Evolutionary conservation across 1,140 invertebrate genomes (phyloP).

Genomic region (Adoxophyes honmai): DNA sequence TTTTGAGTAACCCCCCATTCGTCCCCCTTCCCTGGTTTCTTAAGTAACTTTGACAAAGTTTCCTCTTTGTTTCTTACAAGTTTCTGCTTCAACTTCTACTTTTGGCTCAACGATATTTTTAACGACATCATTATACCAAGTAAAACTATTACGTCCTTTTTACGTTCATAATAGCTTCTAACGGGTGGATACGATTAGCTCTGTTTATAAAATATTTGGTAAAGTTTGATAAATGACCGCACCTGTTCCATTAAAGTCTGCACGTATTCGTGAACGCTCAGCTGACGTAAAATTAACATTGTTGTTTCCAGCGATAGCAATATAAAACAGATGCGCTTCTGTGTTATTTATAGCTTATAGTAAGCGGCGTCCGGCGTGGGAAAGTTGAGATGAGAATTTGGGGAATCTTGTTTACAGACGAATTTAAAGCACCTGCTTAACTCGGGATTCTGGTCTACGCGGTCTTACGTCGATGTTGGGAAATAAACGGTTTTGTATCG

Average conservation of each 20-base stretch:
- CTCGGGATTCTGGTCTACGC: slow-evolving; percentile 18
- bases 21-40: slow-evolving; percentile 40
- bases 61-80: slow-evolving; percentile 62
- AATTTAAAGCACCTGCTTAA: slow-evolving; percentile 46
- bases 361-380: slow-evolving; percentile 42
- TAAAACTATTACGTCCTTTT: not conserved
- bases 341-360: slow-evolving; percentile 31
- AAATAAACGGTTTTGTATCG: not conserved
- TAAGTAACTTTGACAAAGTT: slow-evolving; percentile 60
- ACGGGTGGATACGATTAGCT: not conserved
- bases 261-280: not conserved
- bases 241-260: not conserved
- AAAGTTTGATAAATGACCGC: not conserved
- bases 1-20: slow-evolving; percentile 60
- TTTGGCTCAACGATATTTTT: slow-evolving; percentile 58
- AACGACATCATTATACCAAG: slow-evolving; percentile 36
- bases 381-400: slow-evolving; percentile 60
- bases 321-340: slow-evolving; percentile 45
- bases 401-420: slow-evolving; percentile 47
- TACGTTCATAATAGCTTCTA: not conserved
- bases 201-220: not conserved
- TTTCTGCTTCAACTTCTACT: slow-evolving; percentile 53
- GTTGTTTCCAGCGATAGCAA: slow-evolving; percentile 30
- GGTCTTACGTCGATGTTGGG: too few relatives aligned
- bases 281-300: slow-evolving; percentile 7